Base-by-base conservation (phyloP, 2,113 vertebrate genomes). In the Orycteropus afer region DNA sequence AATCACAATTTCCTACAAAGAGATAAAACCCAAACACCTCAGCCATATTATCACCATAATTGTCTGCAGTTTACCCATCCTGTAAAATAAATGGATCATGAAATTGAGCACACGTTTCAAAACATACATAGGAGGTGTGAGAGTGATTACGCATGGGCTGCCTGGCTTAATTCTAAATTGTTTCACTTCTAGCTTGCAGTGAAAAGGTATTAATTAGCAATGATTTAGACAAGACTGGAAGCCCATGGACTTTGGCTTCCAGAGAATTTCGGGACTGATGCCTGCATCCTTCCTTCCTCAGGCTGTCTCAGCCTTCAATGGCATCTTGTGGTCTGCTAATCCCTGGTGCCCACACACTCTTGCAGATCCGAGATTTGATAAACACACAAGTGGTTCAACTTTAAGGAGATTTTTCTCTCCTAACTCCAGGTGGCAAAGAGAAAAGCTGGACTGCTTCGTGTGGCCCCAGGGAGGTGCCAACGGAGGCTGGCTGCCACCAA, bases 1-100 rank as follows among this genome's bases (percentile, higher is more conserved):
- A 92, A 84, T 94, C 87, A 59, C 71, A 53, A 83, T 98, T 97
- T 95, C 79, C 87, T 61, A 49, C 74, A 2, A 95, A 78, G 94
- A 94, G 49, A 94, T 97, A 93, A 95, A 97, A 98, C 87, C 90
- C 74, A 76, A 97, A 95, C 84, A 86, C 97, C 96, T 95, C 83
- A 73, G 94, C 94, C 88, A 11, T 92, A 83, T 97, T 96, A 96
- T 95, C 90, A 34, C 86, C 95, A 61, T 95, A 95, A 86, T 74
- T 89, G 94, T 84, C 96, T 96, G 78, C 91, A 79, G 49, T 97
- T 98, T 98, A 86, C 92, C 59, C 73, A 42, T 97, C 92, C 76
- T 93, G 95, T 96, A 96, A 98, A 98, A 97, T 93, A 98, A 98
- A 97, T 11, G 8, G 57, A 93, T 98, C 95, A 85, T 97, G 95